Percentiles rank a stretch among this genome's conserved stretches.
phyloP scores from a whole-genome alignment of 2,888 invertebrate species.

The Plutella xylostella region DNA sequence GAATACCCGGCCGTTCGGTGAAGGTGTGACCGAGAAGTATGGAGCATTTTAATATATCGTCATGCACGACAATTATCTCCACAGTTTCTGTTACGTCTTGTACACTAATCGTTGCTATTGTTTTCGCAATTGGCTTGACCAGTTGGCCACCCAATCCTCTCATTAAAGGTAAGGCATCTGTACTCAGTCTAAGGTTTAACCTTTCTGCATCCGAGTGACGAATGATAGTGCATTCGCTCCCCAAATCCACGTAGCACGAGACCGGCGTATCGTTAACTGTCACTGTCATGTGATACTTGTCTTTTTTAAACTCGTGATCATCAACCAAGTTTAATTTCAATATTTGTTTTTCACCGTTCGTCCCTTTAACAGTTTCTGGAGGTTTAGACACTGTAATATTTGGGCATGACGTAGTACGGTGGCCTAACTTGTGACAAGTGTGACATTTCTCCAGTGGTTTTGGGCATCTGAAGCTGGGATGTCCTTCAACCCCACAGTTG shows the following conservation, averaged over 20 bases:
- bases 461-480: background rate
- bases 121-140: background rate
- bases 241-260: background rate
- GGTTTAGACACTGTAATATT: background rate
- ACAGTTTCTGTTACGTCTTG: background rate
- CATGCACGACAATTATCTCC: background rate
- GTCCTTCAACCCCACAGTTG: background rate
- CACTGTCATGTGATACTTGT: background rate
- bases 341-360: background rate
- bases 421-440: background rate
- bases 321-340: too few species aligned
- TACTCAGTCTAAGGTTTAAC: background rate
- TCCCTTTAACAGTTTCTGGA: background rate
- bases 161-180: background rate
- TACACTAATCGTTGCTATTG: background rate
- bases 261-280: background rate
- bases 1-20: background rate
- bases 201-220: background rate
- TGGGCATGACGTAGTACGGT: background rate
- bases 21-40: background rate
- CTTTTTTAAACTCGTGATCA: too few species aligned
- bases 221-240: conserved; percentile 1
- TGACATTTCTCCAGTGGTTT: background rate
- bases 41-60: background rate
- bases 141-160: background rate